Evolutionary conservation across 1,140 invertebrate genomes (phyloP), one percentile per base, ranked within the genome.

Genomic region (Bilobella aurantiaca): DNA sequence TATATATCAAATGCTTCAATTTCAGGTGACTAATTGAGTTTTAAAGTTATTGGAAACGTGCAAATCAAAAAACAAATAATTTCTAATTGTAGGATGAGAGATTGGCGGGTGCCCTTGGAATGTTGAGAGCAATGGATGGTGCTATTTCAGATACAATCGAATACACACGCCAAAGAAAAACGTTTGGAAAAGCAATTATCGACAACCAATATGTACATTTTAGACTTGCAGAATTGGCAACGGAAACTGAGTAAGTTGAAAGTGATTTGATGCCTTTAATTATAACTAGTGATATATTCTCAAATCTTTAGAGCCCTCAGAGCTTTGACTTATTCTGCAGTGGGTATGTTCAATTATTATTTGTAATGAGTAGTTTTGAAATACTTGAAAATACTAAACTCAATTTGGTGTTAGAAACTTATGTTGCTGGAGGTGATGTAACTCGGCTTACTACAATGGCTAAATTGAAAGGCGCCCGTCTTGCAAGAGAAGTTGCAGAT

Each of bases 1-100:
- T 72, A 75, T 77, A 0, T 85, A 84, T 72, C 83, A 84, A 74
- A 85, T 85, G 83, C 30, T 81, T 29, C 84, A 71, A 65, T 84
- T 84, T 72, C 82, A 83, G 73, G 80, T n/a, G n/a, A n/a, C n/a
- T n/a, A n/a, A n/a, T n/a, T n/a, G n/a, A n/a, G n/a, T n/a, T n/a
- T n/a, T n/a, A n/a, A n/a, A n/a, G n/a, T n/a, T n/a, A n/a, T n/a
- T n/a, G n/a, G n/a, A n/a, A n/a, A n/a, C n/a, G n/a, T n/a, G n/a
- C n/a, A n/a, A n/a, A n/a, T n/a, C n/a, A n/a, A n/a, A n/a, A n/a
- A n/a, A n/a, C n/a, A n/a, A n/a, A n/a, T 42, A n/a, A 42, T 30
- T 62, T 65, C 12, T 64, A 73, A 66, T 84, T 84, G 71, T 82
- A 83, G 73, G 81, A 82, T 63, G 83, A 84, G 72, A 74, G 83